Evolutionary conservation across 2,797 vertebrate species (phyloP), one percentile per base, ranked within the genome.

Genomic region (Sebastolobus alascanus): DNA sequence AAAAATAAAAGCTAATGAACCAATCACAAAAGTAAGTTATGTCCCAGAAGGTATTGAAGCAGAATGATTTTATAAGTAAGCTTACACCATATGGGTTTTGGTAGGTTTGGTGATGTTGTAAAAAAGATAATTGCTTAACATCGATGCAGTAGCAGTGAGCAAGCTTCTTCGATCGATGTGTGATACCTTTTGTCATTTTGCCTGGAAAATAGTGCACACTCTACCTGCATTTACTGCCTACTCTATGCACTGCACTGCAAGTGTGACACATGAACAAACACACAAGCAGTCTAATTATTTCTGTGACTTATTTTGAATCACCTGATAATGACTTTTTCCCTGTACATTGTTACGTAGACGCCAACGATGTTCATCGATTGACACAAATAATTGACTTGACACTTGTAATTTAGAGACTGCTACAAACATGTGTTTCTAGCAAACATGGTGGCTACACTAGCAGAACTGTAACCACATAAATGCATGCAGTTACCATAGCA

Each of bases 1-100:
- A 18, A 31, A 73, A 68, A 58, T 31, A 56, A 71, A 70, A 43
- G 43, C 18, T 73, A 73, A 68, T 68, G 31, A 73, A 22, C 33
- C n/a, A 72, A 20, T 68, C 27, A 27, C n/a, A 27, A 35, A 35
- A 38, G 40, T 18, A 6, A 60, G 5, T 38, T 10, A 16, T 35
- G 20, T 72, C 69, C 50, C 46, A 31, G 6, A 55, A 29, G 35
- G 22, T 25, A 52, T 38, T 35, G 3, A 54, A 35, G 16, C 4
- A 3, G 54, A 79, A 70, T 58, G 2, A 52, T 58, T 55, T 70
- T 10, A 38, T 7, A 20, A 35, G 6, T 35, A 25, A 46, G 8
- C 25, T 25, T 3, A 25, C 14, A 31, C 29, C 50, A 8, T 29
- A 14, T 61, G 8, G 6, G 16, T 33, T 46, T 71, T 37, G 22